Evolutionary conservation across 2,888 invertebrate species (phyloP), one percentile per base, ranked within the genome.

Genomic region (Allophyes oxyacanthae): DNA sequence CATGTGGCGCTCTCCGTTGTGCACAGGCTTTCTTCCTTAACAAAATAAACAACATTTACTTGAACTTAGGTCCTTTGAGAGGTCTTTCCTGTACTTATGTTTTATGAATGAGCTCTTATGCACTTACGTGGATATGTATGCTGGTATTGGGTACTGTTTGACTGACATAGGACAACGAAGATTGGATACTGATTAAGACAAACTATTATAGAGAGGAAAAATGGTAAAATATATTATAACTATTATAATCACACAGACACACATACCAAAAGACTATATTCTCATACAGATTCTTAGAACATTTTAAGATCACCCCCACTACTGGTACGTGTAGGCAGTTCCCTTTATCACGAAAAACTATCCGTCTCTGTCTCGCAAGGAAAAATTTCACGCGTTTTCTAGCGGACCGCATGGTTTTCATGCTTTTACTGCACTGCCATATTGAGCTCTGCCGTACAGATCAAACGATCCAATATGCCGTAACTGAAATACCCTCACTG

Each of bases 41-140:
- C 92, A 90, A 92, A 94, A 92, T 93, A 94, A 94, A 94, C 89
- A 91, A 91, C 90, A 87, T 91, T 90, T 90, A 89, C 92, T 90
- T 87, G 87, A 85, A 92, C 89, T 90, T 88, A 85, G 83, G 86
- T 91, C 90, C 92, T 93, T 92, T 92, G 91, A 92, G 90, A 91
- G 83, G 72, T n/a, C 82, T 86, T 85, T 84, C 85, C 82, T 79
- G 78, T 77, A 73, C 85, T 86, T 82, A 92, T 92, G 92, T 91
- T 88, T 92, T 92, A 92, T 92, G 90, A 88, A 93, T 91, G 90
- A 92, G 88, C 78, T 85, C 70, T 81, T 81, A 90, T 90, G 90
- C 90, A 89, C 84, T 88, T 87, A 83, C 75, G 65, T 73, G 69
- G 77, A 72, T 75, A 76, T 72, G 68, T 76, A 78, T 76, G 45